Evolutionary conservation across 1,140 invertebrate genomes (phyloP), one percentile per base, ranked within the genome.

Genomic region (Agrilus planipennis): DNA sequence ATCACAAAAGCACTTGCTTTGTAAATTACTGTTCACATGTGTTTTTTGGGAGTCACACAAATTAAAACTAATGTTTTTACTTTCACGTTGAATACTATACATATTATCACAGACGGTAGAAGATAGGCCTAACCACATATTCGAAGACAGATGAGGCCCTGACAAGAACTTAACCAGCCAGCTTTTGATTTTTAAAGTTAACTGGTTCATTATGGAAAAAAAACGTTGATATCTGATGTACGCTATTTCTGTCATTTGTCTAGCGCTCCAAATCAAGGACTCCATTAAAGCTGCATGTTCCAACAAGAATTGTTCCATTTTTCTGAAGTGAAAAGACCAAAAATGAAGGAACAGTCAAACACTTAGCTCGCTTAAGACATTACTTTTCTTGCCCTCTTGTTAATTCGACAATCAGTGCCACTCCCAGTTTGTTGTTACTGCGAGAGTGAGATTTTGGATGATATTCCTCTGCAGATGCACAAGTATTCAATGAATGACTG

Each of bases 201-300:
- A 71, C 47, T 78, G 72, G 46, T 69, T 66, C 57, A 77, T 70
- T 23, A 68, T 62, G 2, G 71, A 71, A 3, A 77, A 65, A 49
- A 77, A 77, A 22, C 51, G 61, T 2, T 61, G 50, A 18, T 60
- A 61, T 6, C 67, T 65, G 22, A 70, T 53, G 38, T 74, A 71
- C n/a, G 74, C 70, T 16, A 61, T 53, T 51, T 80, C 67, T 2
- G 77, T 71, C 30, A 74, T 68, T 46, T 75, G 64, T 7, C 79
- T 70, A 21, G 90, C 62, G 34, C 81, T 72, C 52, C 83, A 79
- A 19, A 91, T 58, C 54, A 87, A 74, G 2, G 78, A 72, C 61
- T 90, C 86, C 11, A 92, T 58, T 16, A 90, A 63, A 0, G 81
- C 72, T 28, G 84, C 81, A 51, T 89, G 84, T 40, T 89, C 81